Base-by-base conservation (phyloP, 2,113 vertebrate genomes). In the Illadopsis cleaveri region DNA sequence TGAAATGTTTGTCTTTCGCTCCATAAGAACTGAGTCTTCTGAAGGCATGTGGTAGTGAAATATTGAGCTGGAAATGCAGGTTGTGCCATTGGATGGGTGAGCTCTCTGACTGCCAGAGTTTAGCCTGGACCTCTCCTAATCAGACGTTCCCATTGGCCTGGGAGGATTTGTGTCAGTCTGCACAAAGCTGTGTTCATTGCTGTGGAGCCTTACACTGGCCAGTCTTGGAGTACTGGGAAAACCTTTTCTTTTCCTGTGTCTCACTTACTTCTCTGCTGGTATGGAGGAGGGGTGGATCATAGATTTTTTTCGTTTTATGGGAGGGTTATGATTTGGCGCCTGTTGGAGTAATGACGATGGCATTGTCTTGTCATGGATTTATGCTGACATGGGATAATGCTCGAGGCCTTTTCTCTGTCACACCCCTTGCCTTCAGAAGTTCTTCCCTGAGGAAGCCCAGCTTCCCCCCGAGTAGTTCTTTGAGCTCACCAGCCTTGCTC, bases 21-120 rank as follows among this genome's bases (percentile, higher is more conserved):
- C 14, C 11, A 3, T 45, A 33, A 88, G 9, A 38, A 20, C 15
- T 4, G 23, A 27, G 28, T 53, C 10, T 60, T 90, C 37, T 68
- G 62, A 72, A 18, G 50, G 84, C 40, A 87, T 2, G 2, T 4
- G 16, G 9, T 6, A 50, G 28, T 17, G 61, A 73, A 78, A 70
- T 77, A 68, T 0, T 38, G 58, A 57, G 33, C 28, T 57, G 25
- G 48, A 85, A 88, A 28, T 51, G 18, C 51, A 31, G 38, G 11
- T 35, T 50, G 15, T 70, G 75, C 35, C 0, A 0, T 33, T 20
- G 51, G 47, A 18, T 5, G 3, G 24, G 19, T 79, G 37, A 35
- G 20, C 21, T 64, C 25, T 76, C 35, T 71, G 69, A 31, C 25
- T 72, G 44, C 66, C 40, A 33, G 82, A 76, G 51, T 51, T 56